Evolutionary conservation across 1,140 invertebrate genomes (phyloP).

Genomic region (Rhagoletis pomonella): DNA sequence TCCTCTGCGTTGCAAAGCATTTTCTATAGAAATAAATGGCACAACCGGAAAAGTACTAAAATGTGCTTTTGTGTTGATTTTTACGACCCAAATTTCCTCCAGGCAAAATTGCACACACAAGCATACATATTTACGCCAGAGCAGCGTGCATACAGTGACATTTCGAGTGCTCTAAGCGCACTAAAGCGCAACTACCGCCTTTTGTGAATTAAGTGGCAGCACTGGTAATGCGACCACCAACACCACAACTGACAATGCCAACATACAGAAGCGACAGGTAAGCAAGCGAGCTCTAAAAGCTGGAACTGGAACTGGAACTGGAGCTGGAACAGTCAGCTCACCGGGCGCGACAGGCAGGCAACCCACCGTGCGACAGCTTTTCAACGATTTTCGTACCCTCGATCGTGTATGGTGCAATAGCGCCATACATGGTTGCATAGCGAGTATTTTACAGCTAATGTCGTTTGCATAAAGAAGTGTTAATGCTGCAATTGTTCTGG

Average conservation of each 20-base stretch:
- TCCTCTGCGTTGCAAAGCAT: not conserved
- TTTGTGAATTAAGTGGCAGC: slow-evolving; percentile 49
- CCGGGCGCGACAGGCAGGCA: too few relatives aligned
- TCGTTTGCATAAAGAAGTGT: slow-evolving; percentile 49
- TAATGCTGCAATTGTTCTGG: slow-evolving; percentile 49
- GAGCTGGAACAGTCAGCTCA: not conserved
- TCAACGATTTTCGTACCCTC: not conserved
- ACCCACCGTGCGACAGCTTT: slow-evolving; percentile 15
- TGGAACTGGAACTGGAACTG: not conserved
- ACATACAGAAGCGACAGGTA: slow-evolving; percentile 32
- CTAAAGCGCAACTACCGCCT: slow-evolving; percentile 39
- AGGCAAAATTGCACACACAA: not conserved
- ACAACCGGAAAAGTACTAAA: slow-evolving; percentile 12
- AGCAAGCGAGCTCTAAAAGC: not conserved
- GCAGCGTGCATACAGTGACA: not conserved
- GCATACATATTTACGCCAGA: not conserved
- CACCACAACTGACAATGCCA: slow-evolving; percentile 7
- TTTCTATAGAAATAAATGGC: slow-evolving; percentile 46
- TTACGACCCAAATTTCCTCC: not conserved
- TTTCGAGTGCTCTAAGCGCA: not conserved
- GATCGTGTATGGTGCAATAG: not conserved
- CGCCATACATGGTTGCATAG: not conserved
- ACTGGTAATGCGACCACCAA: slow-evolving; percentile 23
- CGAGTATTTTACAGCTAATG: slow-evolving; percentile 33
- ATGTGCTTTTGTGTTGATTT: slow-evolving; percentile 38